These are phyloP conservation scores for Polyodon spathula DNA, from an alignment of 2,113 vertebrate species.

Conservation along the genomic window DNA sequence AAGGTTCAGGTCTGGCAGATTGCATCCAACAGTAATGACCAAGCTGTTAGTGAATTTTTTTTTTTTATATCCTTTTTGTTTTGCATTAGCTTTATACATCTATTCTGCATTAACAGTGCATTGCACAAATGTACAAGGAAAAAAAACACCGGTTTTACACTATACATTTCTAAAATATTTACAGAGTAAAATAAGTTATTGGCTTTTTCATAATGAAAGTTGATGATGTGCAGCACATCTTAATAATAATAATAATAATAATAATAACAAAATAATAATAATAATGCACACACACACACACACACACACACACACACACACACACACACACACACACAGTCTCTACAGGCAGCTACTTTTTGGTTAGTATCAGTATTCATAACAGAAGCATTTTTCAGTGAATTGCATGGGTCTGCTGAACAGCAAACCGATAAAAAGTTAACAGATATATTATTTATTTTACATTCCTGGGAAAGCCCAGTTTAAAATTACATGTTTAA, in stretches of 20 bases:
- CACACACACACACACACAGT: slow-evolving; percentile 54
- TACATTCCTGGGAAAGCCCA: slow-evolving; percentile 71
- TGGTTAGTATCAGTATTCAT: slow-evolving; percentile 85
- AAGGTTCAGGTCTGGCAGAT: slow-evolving; percentile 24
- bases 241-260: slow-evolving; percentile 38
- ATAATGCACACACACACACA: slow-evolving; percentile 6
- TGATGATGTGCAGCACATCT: slow-evolving; percentile 72
- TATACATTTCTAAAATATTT: slow-evolving; percentile 98
- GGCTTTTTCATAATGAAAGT: slow-evolving; percentile 71
- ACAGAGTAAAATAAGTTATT: slow-evolving; percentile 99
- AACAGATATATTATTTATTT: slow-evolving; percentile 91
- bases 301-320: slow-evolving; percentile 11
- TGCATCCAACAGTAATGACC: slow-evolving; percentile 25
- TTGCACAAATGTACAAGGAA: slow-evolving; percentile 92
- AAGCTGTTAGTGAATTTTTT: slow-evolving; percentile 32
- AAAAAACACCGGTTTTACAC: slow-evolving; percentile 92
- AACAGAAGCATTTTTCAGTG: slow-evolving; percentile 77
- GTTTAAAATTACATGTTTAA: slow-evolving; percentile 88
- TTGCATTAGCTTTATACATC: slow-evolving; percentile 61
- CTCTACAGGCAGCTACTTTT: slow-evolving; percentile 96
- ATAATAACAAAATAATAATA: not conserved
- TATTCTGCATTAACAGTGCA: slow-evolving; percentile 80
- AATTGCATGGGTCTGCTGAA: slow-evolving; percentile 56
- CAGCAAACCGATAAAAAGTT: slow-evolving; percentile 80
- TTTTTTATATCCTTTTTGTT: slow-evolving; percentile 38